phyloP scores from a whole-genome alignment of 2,888 invertebrate genomes.

The Drosophila recens region DNA sequence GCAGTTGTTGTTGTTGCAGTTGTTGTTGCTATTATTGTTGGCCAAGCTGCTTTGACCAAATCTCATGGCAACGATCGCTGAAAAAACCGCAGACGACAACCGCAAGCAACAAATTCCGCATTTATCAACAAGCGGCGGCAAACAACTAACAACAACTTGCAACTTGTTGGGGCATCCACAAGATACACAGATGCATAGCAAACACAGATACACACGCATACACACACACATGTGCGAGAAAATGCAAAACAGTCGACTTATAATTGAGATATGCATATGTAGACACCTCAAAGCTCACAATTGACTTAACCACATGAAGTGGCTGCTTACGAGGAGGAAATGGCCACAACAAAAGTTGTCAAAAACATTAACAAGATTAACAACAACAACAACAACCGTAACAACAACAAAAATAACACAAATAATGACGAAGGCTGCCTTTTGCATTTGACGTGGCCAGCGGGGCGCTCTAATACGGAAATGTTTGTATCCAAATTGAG shows the following conservation, averaged over 20 bases:
- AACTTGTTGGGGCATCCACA: slow-evolving; percentile 41
- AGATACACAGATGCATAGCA: background rate
- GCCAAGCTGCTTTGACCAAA: slow-evolving; percentile 35
- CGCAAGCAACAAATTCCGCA: slow-evolving; percentile 62
- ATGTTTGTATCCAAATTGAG: slow-evolving; percentile 35
- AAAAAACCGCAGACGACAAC: slow-evolving; percentile 50
- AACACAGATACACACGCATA: background rate
- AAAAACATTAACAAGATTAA: slow-evolving; percentile 36
- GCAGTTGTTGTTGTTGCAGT: slow-evolving; percentile 12
- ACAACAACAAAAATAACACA: slow-evolving; percentile 14
- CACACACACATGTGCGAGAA: background rate
- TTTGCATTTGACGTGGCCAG: slow-evolving; percentile 35
- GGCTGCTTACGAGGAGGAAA: slow-evolving; percentile 32
- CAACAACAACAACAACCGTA: slow-evolving; percentile 24
- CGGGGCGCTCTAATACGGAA: slow-evolving; percentile 54
- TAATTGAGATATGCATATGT: slow-evolving; percentile 50
- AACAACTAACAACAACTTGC: slow-evolving; percentile 31
- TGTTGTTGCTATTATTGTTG: slow-evolving; percentile 22
- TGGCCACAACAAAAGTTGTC: slow-evolving; percentile 34
- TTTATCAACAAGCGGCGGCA: slow-evolving; percentile 51
- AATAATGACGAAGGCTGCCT: slow-evolving; percentile 16
- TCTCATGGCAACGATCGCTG: slow-evolving; percentile 57
- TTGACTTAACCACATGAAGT: slow-evolving; percentile 28
- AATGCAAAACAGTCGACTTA: slow-evolving; percentile 29
- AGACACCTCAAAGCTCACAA: slow-evolving; percentile 36